These are phyloP conservation scores for Sturmia bella DNA, from an alignment of 2,888 invertebrate species.

Conservation along the genomic window DNA sequence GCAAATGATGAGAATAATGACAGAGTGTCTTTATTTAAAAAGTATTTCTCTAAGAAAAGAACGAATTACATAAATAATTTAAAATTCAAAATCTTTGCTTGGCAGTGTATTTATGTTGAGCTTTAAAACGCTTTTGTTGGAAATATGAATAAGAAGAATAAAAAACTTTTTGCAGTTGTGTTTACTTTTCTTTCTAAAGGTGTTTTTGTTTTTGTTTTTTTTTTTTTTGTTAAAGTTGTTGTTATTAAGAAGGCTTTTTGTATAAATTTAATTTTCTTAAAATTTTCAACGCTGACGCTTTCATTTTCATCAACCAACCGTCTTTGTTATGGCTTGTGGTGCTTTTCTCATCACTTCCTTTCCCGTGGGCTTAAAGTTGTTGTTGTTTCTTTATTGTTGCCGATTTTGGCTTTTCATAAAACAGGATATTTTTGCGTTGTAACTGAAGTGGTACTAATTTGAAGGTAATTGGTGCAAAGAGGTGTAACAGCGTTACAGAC, in stretches of 20 bases:
- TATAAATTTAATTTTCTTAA: conserved; percentile 9
- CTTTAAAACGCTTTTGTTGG: conserved; percentile 19
- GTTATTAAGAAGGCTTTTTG: conserved; percentile 26
- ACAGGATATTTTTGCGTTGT: conserved; percentile 59
- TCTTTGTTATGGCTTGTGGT: conserved; percentile 23
- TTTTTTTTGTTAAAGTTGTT: not conserved
- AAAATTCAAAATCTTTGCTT: conserved; percentile 22
- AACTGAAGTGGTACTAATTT: conserved; percentile 66
- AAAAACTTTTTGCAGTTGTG: conserved; percentile 27
- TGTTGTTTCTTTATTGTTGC: conserved; percentile 61
- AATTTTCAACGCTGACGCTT: conserved; percentile 23
- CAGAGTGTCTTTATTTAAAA: conserved; percentile 50
- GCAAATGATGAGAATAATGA: conserved; percentile 35
- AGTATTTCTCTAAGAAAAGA: conserved; percentile 18
- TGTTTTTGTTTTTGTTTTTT: conserved; percentile 30
- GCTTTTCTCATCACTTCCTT: conserved; percentile 35
- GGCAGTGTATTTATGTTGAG: not conserved
- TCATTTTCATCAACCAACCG: conserved; percentile 40
- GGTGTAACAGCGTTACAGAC: conserved; percentile 46
- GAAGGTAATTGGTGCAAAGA: conserved; percentile 64
- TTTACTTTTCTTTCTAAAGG: conserved; percentile 21
- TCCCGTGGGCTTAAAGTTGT: conserved; percentile 29
- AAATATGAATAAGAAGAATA: not conserved
- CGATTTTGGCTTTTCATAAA: conserved; percentile 60
- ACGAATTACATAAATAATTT: conserved; percentile 27